A percentile compares a stretch with the other conserved stretches of the same genome.
phyloP scores from a whole-genome alignment of 2,113 vertebrate species.

The Salvelinus fontinalis region DNA sequence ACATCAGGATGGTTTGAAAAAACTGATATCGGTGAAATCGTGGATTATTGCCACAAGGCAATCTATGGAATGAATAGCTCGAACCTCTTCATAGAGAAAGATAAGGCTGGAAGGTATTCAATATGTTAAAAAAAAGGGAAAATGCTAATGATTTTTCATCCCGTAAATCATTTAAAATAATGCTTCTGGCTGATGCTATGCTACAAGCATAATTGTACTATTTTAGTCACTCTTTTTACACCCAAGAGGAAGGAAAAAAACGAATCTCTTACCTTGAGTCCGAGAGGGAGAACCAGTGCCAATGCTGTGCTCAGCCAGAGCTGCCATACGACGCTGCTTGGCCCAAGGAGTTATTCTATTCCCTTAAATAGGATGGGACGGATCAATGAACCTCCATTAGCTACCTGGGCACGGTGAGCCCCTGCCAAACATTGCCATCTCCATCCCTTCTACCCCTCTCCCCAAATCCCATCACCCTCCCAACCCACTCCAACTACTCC shows the following conservation, averaged over 20 bases:
- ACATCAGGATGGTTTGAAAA: neutral
- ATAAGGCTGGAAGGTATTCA: neutral
- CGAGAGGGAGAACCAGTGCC: neutral
- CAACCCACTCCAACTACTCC: too few species aligned
- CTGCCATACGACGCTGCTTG: too few species aligned
- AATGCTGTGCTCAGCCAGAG: neutral
- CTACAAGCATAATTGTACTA: neutral
- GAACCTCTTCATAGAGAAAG: neutral
- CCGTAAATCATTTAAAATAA: neutral
- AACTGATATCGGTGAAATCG: neutral
- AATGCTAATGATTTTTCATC: neutral
- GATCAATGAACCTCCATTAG: neutral
- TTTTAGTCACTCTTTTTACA: neutral
- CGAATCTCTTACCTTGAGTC: neutral
- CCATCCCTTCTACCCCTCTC: neutral
- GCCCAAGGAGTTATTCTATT: neutral
- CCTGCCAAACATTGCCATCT: neutral
- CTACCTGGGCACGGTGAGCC: neutral
- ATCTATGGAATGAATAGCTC: too few species aligned
- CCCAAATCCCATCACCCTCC: too few species aligned
- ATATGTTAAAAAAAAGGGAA: neutral
- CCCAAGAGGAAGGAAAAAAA: neutral
- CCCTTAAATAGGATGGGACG: neutral
- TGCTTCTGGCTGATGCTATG: neutral
- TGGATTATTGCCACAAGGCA: neutral